Evolutionary conservation across 2,888 invertebrate genomes (phyloP).

Genomic region (Augiades crinisus): DNA sequence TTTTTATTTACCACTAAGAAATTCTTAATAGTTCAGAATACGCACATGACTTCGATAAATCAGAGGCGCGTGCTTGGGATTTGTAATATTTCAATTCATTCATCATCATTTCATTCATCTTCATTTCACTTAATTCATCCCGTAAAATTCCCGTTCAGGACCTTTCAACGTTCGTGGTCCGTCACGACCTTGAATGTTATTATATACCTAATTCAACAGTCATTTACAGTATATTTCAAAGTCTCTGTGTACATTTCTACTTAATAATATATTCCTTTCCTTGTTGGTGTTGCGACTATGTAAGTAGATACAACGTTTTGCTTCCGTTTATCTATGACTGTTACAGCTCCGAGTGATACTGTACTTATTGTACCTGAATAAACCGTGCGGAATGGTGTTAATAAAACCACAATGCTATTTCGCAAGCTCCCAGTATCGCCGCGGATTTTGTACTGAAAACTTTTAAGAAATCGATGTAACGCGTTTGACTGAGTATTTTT

Average conservation of each 20-base stretch:
- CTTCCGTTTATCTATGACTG: conserved; percentile 5
- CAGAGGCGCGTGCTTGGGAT: no score
- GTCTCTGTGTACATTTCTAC: background rate
- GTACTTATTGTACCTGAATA: conserved; percentile 18
- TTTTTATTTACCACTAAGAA: no score
- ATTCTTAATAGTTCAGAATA: no score
- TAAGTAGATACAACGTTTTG: background rate
- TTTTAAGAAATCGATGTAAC: background rate
- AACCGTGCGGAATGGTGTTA: conserved; percentile 18
- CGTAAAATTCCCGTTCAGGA: no score
- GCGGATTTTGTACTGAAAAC: conserved; percentile 28
- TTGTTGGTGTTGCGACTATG: background rate
- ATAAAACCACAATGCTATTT: conserved; percentile 32
- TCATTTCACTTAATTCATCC: no score
- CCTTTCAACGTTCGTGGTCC: no score
- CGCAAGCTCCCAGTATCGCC: conserved; percentile 27
- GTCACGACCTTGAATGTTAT: no score
- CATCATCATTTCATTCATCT: no score
- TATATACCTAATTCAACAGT: background rate
- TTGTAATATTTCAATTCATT: no score
- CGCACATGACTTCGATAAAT: no score
- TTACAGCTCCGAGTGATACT: background rate
- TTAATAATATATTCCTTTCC: conserved; percentile 7
- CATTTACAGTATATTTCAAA: background rate
- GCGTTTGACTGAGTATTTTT: background rate